Base-by-base conservation (phyloP, 2,888 invertebrate genomes). In the Oeneis ivallda region DNA sequence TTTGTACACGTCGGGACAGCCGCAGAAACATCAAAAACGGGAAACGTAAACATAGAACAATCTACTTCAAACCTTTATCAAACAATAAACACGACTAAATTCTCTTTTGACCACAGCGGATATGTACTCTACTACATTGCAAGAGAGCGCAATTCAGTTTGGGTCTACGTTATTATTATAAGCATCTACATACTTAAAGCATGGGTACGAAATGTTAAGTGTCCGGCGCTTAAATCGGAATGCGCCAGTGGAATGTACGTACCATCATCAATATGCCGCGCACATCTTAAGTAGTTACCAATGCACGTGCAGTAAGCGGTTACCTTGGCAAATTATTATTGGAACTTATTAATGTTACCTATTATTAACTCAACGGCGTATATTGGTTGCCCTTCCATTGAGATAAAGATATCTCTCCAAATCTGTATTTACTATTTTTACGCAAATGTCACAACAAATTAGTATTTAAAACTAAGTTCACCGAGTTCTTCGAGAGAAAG, bases 231-330 rank as follows among this genome's bases (percentile, higher is more conserved):
- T 59, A 45, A 39, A 39, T 34, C 41, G 71, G 89, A 89, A 90
- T 90, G 90, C 82, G 83, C 82, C 81, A 86, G 80, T 79, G 81
- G 84, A 83, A 80, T 77, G 82, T 79, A 78, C 76, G 74, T 72
- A 76, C 67, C 77, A 76, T 75, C 82, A 89, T 91, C 87, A 87
- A 83, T 87, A 91, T 91, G 86, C 91, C 70, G 73, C 75, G 74
- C 88, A 82, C 83, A 82, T 74, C 72, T 72, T 70, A 68, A 71
- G 77, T 81, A 80, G 84, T 80, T 83, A 82, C 86, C 80, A 77
- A 87, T 26, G 26, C 88, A 86, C 83, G 80, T 86, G 88, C 88
- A 82, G 75, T 69, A 72, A 78, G 75, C 74, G 74, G 78, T 79
- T 83, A 83, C 86, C 84, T 85, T 84, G 77, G 79, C 79, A 82